Evolutionary conservation across 2,113 vertebrate species (phyloP).

Genomic region (Callipepla squamata): DNA sequence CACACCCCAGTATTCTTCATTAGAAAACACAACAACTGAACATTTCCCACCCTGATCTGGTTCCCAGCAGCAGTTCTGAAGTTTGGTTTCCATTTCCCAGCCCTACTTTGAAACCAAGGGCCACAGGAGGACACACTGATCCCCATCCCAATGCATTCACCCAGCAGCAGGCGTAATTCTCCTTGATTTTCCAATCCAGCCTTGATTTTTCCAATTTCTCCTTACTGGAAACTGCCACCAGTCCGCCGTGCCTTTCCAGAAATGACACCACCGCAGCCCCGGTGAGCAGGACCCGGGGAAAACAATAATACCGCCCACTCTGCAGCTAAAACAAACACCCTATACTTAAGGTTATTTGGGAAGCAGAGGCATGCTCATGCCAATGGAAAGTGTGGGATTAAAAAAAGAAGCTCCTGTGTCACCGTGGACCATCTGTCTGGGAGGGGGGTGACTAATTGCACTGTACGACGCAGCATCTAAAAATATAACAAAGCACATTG

Average conservation of each 20-base stretch:
- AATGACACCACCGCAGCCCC: not conserved
- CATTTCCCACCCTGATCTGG: not conserved
- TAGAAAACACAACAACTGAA: not conserved
- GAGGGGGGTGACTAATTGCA: not conserved
- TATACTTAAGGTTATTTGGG: constrained; percentile 24
- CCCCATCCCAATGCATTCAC: fast-evolving
- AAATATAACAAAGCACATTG: fast-evolving
- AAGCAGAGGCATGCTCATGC: not conserved
- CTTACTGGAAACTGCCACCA: not conserved
- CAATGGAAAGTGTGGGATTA: not conserved
- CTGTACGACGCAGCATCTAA: not conserved
- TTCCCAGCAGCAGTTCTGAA: not conserved
- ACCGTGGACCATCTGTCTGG: not conserved
- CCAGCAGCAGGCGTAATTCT: not conserved
- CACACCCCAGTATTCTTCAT: not conserved
- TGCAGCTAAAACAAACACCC: not conserved
- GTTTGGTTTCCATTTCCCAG: not conserved
- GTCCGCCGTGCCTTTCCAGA: not conserved
- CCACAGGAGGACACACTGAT: fast-evolving
- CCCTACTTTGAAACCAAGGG: not conserved
- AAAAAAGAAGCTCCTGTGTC: not conserved
- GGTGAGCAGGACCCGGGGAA: not conserved
- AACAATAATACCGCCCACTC: not conserved
- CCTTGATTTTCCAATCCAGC: too few relatives aligned
- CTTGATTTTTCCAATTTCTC: not conserved